phyloP scores from a whole-genome alignment of 2,888 invertebrate genomes.

The Portevinia maculata region DNA sequence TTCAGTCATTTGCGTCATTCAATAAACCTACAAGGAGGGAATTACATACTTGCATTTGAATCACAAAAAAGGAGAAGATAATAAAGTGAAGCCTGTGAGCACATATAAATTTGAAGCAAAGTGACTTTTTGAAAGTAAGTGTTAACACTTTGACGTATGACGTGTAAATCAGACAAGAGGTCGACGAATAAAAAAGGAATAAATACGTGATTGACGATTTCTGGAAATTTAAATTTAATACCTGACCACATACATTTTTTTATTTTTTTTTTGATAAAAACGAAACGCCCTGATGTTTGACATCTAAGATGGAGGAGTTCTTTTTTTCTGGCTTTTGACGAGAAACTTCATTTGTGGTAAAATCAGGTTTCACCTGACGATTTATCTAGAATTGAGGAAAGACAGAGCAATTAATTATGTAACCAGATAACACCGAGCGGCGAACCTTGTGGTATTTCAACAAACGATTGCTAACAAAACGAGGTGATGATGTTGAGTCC shows the following conservation, averaged over 20 bases:
- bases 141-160: background rate
- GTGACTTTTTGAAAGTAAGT: background rate
- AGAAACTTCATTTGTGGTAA: background rate
- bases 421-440: conserved; percentile 16
- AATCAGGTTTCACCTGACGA: background rate
- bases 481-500: conserved; percentile 47
- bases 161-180: background rate
- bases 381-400: no score
- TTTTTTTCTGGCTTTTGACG: background rate
- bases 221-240: background rate
- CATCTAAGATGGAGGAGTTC: background rate
- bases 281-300: background rate
- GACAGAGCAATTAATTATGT: conserved; percentile 44
- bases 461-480: conserved; percentile 40
- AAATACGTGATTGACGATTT: background rate
- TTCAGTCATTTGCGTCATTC: conserved; percentile 12
- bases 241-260: background rate
- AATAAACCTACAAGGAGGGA: background rate
- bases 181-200: background rate
- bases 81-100: no score
- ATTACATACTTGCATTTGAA: conserved; percentile 12
- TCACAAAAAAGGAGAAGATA: conserved; percentile 16
- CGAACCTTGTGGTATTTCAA: conserved; percentile 41
- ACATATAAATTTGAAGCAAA: background rate
- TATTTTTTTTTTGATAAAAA: no score